Evolutionary conservation across 2,888 invertebrate species (phyloP).

Genomic region (Lasioglossum pauxillum): DNA sequence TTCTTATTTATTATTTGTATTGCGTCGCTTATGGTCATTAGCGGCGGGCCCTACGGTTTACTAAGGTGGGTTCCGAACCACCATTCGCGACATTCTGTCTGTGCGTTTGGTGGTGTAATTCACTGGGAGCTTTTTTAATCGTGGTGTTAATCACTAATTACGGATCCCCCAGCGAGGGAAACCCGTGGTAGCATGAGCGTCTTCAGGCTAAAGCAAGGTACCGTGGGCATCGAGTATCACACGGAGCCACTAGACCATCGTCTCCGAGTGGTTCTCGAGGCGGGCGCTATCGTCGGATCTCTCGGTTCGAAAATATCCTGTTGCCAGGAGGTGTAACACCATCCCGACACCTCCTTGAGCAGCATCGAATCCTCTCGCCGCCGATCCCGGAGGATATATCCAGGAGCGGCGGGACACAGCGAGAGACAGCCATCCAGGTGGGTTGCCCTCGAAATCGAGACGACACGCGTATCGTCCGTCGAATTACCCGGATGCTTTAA

Average conservation of each 20-base stretch:
- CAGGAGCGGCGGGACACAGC: background rate
- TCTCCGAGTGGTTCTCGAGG: background rate
- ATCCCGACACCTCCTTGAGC: constrained; percentile 9
- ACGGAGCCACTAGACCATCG: background rate
- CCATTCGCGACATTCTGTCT: too few species aligned
- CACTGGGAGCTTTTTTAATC: too few species aligned
- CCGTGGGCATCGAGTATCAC: background rate
- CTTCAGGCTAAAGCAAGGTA: background rate
- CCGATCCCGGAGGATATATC: constrained; percentile 39
- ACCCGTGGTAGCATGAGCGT: background rate
- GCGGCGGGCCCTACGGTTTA: too few species aligned
- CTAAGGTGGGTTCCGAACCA: too few species aligned
- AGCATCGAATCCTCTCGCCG: background rate
- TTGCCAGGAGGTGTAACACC: background rate
- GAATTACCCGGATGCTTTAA: constrained; percentile 82
- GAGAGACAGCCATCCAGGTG: constrained; percentile 43
- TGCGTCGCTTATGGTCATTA: too few species aligned
- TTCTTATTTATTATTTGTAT: too few species aligned
- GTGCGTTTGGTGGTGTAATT: too few species aligned
- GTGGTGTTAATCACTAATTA: too few species aligned
- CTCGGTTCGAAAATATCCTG: background rate
- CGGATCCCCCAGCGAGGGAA: background rate
- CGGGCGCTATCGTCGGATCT: background rate
- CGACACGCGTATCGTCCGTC: constrained; percentile 65
- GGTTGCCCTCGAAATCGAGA: constrained; percentile 61